These are phyloP conservation scores for Hippocampus mohnikei DNA, from an alignment of 2,113 vertebrate species.

Conservation along the genomic window DNA sequence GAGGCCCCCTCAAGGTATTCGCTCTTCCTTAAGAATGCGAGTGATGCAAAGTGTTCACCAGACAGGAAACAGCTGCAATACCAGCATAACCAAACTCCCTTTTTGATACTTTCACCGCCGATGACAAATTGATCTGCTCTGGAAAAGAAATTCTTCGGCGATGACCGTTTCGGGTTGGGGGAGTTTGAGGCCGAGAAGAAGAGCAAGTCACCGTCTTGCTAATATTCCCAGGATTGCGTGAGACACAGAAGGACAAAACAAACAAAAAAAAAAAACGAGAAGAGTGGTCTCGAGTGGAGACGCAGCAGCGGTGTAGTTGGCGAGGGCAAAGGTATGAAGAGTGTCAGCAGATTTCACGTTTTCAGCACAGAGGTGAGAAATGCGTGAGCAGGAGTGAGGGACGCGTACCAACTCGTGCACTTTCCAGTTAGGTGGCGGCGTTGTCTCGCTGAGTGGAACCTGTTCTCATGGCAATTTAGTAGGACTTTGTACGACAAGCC, in stretches of 20 bases:
- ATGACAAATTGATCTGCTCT: constrained; percentile 45
- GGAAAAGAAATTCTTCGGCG: constrained; percentile 51
- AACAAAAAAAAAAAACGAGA: constrained; percentile 1
- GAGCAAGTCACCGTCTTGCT: constrained; percentile 1
- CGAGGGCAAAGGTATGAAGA: constrained; percentile 45
- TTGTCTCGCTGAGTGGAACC: not conserved
- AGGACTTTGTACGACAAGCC: not conserved
- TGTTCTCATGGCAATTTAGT: constrained; percentile 7
- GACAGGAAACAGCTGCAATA: not conserved
- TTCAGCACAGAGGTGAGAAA: constrained; percentile 64
- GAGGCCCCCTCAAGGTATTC: constrained; percentile 55
- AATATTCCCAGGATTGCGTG: constrained; percentile 23
- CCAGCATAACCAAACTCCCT: not conserved
- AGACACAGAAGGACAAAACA: constrained; percentile 43
- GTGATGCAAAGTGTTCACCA: constrained; percentile 28
- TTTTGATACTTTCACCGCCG: not conserved
- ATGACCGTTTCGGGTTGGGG: constrained; percentile 32
- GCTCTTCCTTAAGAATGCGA: constrained; percentile 43
- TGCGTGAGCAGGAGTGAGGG: constrained; percentile 57
- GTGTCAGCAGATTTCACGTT: constrained; percentile 56
- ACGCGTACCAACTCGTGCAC: constrained; percentile 59
- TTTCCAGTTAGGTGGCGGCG: constrained; percentile 61
- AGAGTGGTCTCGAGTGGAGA: constrained; percentile 29
- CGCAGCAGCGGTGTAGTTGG: constrained; percentile 49
- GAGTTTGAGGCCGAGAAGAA: not conserved